Evolutionary conservation across 1,140 invertebrate genomes (phyloP), one percentile per base, ranked within the genome.

Genomic region (Diabrotica virgifera): DNA sequence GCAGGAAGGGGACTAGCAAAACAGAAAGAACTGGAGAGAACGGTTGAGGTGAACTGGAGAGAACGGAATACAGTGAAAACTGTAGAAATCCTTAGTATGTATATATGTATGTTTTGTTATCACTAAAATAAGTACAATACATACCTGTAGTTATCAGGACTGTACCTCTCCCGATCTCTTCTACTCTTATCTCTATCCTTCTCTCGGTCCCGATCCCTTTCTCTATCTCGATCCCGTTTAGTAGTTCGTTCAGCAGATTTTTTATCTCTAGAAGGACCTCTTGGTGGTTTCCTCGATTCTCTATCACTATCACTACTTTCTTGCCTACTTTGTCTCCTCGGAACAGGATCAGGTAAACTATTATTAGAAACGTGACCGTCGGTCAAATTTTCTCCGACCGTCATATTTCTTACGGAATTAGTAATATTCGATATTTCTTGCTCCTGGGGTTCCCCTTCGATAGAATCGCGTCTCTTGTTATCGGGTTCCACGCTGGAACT

Each of bases 301-400:
- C 62, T 67, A 12, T 78, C 77, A 62, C 76, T 77, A 35, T 78
- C 76, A 9, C 72, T 72, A 40, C 71, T 76, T 59, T 77, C 74
- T 52, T 76, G 71, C 36, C 72, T 56, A 58, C 74, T 76, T 11
- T 55, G 50, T 13, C 64, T 61, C 52, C 72, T 53, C 10, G 50
- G 38, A 6, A 38, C 50, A 10, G 67, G 55, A 0, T 67, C 64
- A 5, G 64, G 66, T 11, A 61, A 51, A 62, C 68, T 67, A 12
- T 38, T 65, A 37, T 70, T 69, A 8, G 70, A 70, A 5, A 61
- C 64, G 5, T 67, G 64, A 35, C 68, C 65, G 58, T 76, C 76
- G 24, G 69, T 72, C 7, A 68, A 62, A 59, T 77, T 71, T 59
- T 76, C 72, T 7, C 72, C 74, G 0, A 77, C 75, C 3, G 72